Conservation (phyloP, 2,888 invertebrate genomes). For the Eretmocerus hayati region DNA sequence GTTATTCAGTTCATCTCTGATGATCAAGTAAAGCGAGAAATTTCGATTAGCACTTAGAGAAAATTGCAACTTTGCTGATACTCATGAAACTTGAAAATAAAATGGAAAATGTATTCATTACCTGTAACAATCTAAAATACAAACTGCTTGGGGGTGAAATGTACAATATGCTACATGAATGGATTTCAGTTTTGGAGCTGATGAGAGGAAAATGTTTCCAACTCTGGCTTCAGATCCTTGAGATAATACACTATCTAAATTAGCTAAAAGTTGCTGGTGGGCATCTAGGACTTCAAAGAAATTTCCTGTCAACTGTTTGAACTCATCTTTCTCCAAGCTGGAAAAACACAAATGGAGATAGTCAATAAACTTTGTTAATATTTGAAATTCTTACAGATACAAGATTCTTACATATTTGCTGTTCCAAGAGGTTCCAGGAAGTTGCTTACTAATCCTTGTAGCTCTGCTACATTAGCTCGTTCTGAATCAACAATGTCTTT, state of each 20-base stretch:
- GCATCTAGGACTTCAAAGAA: slow-evolving; percentile 78
- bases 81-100: background rate
- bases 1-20: slow-evolving; percentile 72
- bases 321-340: slow-evolving; percentile 80
- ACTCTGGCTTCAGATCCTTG: slow-evolving; percentile 73
- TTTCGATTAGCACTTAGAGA: background rate
- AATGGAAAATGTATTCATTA: slow-evolving; percentile 46
- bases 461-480: slow-evolving; percentile 80
- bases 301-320: slow-evolving; percentile 80
- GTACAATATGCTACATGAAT: slow-evolving; percentile 86
- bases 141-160: slow-evolving; percentile 90
- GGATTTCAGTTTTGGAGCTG: slow-evolving; percentile 73
- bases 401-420: slow-evolving; percentile 80
- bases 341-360: slow-evolving; percentile 27
- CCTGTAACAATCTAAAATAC: slow-evolving; percentile 89
- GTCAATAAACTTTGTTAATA: background rate
- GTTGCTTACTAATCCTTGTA: slow-evolving; percentile 76
- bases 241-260: slow-evolving; percentile 71
- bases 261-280: slow-evolving; percentile 72
- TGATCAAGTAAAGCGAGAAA: background rate
- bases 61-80: background rate
- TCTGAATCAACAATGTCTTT: slow-evolving; percentile 91
- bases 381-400: too few relatives aligned
- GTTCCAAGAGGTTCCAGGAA: slow-evolving; percentile 83
- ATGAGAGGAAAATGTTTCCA: slow-evolving; percentile 83